These are phyloP conservation scores for Drosophila stalkeri DNA, from an alignment of 2,888 invertebrate species.

Conservation along the genomic window DNA sequence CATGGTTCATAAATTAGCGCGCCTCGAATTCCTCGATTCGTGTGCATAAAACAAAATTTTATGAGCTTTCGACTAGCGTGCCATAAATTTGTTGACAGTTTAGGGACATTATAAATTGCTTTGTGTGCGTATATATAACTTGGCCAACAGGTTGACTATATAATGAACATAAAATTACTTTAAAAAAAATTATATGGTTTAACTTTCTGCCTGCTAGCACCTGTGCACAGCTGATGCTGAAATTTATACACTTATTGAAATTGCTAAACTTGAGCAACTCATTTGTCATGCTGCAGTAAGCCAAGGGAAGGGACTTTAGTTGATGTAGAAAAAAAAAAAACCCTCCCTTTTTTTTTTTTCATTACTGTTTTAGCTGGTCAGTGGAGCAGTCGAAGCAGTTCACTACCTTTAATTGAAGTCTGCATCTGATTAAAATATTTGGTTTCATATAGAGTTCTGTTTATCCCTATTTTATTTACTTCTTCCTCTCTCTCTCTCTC, in stretches of 20 bases:
- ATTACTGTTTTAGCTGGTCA: slow-evolving; percentile 36
- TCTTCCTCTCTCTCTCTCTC: not conserved
- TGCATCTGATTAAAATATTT: slow-evolving; percentile 64
- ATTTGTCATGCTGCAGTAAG: slow-evolving; percentile 70
- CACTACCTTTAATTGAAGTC: not conserved
- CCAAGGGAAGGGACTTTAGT: slow-evolving; percentile 42
- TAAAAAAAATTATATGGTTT: slow-evolving; percentile 28
- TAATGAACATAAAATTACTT: slow-evolving; percentile 46
- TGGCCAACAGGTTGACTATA: slow-evolving; percentile 60
- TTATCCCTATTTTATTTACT: slow-evolving; percentile 18
- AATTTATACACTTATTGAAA: slow-evolving; percentile 37
- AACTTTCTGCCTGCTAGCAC: slow-evolving; percentile 51
- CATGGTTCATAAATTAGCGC: slow-evolving; percentile 55
- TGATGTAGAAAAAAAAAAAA: too few relatives aligned
- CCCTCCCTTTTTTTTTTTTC: too few relatives aligned
- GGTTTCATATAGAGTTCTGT: slow-evolving; percentile 5
- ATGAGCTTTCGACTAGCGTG: slow-evolving; percentile 54
- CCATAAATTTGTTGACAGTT: slow-evolving; percentile 51
- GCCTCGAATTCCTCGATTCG: slow-evolving; percentile 23
- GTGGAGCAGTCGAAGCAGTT: slow-evolving; percentile 23
- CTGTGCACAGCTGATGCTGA: slow-evolving; percentile 38
- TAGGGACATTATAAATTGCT: slow-evolving; percentile 7
- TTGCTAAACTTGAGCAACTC: slow-evolving; percentile 47
- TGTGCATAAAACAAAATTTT: slow-evolving; percentile 64
- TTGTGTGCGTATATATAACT: slow-evolving; percentile 14